Base-by-base conservation (phyloP, 2,797 vertebrate species). In the Amazona ochrocephala region DNA sequence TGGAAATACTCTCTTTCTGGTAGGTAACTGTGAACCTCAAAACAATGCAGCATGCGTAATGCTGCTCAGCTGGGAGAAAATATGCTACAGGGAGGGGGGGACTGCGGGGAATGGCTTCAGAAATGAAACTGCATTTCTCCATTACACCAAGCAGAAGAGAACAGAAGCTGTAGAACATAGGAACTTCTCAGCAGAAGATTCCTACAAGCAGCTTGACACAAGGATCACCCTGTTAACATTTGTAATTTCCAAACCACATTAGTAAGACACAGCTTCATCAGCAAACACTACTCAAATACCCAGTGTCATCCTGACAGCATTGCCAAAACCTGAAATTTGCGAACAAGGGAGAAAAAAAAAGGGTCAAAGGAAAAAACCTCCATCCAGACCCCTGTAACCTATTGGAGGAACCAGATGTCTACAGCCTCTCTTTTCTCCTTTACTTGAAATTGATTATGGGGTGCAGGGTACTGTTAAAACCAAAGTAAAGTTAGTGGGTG, bases 1-100 rank as follows among this genome's bases (percentile, higher is more conserved):
- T n/a, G 99, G 99, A 64, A 98, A 98, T 75, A 99, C 98, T 3
- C 45, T 99, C 18, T 99, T 99, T 97, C 99, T 98, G 97, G 98
- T 99, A 95, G 73, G 97, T 96, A 56, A 47, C 53, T 32, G 1
- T 12, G 34, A 45, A 10, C 34, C 42, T 53, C 13, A 6, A 10
- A n/a, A 16, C 2, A 30, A 7, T 11, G 22, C 32, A n/a, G 42
- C 1, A 2, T 7, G 6, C 30, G 0, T 27, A 30, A 22, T 4
- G 10, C 20, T n/a, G 12, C 42, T 27, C 42, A 53, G 2, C 10
- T 34, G 21, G 32, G 10, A 68, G 47, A 65, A 67, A 68, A 62
- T 5, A 14, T 0, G 7, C 27, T 79, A 2, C 7, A 22, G 60
- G 2, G 9, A 37, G 34, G 10, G 4, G 41, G 30, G 30, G 22